These are phyloP conservation scores for Aphaenogaster rudis DNA, from an alignment of 1,140 invertebrate genomes.

Conservation along the genomic window DNA sequence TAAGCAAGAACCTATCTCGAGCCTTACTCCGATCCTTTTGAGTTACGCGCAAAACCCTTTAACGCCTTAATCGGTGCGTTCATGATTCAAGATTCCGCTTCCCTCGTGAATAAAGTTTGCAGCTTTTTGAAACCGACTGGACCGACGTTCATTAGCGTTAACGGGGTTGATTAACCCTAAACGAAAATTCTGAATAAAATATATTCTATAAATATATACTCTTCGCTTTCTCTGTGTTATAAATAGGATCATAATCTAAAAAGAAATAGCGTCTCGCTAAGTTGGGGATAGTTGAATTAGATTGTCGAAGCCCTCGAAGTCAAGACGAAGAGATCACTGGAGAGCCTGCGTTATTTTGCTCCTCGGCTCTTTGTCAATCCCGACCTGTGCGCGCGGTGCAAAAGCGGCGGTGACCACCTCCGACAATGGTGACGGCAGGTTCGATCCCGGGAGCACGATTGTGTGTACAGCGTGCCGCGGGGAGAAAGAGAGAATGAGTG, in stretches of 20 bases:
- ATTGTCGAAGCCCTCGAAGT: slow-evolving; percentile 23
- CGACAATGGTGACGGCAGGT: slow-evolving; percentile 63
- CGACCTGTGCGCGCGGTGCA: slow-evolving; percentile 21
- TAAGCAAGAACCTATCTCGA: slow-evolving; percentile 49
- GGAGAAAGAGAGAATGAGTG: background rate
- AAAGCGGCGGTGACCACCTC: slow-evolving; percentile 65
- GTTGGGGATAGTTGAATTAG: slow-evolving; percentile 14
- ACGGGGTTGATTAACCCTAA: slow-evolving; percentile 29
- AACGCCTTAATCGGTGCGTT: slow-evolving; percentile 56
- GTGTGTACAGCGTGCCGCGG: slow-evolving; percentile 14
- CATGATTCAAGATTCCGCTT: slow-evolving; percentile 48
- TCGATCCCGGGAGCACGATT: slow-evolving; percentile 69
- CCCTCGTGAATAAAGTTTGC: slow-evolving; percentile 67
- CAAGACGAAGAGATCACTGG: slow-evolving; percentile 25
- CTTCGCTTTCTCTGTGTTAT: background rate
- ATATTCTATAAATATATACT: background rate
- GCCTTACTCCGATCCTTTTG: slow-evolving; percentile 40
- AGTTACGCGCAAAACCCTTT: slow-evolving; percentile 52
- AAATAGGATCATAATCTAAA: slow-evolving; percentile 33
- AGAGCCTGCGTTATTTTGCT: slow-evolving; percentile 39
- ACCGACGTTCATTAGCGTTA: slow-evolving; percentile 27
- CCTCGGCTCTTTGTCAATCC: slow-evolving; percentile 48
- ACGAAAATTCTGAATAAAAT: slow-evolving; percentile 16
- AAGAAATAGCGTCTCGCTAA: background rate
- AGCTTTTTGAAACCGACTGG: slow-evolving; percentile 30